Evolutionary conservation across 92 coral and sea anemone species (phyloP).

Genomic region (Epizoanthus ramosus): DNA sequence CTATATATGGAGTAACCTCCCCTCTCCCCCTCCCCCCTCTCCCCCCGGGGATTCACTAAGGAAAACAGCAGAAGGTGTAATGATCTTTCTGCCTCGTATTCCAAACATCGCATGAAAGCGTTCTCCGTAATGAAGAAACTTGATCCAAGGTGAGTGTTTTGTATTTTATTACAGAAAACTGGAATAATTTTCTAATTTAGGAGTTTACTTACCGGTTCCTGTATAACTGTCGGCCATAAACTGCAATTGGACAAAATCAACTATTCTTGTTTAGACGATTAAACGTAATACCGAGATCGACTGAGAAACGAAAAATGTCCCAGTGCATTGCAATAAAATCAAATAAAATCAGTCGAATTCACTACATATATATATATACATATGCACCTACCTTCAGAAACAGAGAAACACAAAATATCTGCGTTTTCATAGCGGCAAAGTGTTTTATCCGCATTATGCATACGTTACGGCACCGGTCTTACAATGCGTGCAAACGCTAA

Average conservation of each 20-base stretch:
- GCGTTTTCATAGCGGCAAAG: neutral
- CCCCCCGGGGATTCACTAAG: no score
- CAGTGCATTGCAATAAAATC: neutral
- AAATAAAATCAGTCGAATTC: neutral
- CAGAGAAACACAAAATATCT: neutral
- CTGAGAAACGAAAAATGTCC: neutral
- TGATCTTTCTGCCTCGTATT: no score
- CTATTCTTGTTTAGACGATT: no score
- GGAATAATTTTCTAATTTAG: neutral
- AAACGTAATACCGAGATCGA: neutral
- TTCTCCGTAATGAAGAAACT: neutral
- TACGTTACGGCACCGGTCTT: neutral
- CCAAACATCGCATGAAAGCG: neutral
- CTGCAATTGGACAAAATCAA: slow-evolving; percentile 6
- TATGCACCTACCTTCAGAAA: neutral
- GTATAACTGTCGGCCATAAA: neutral
- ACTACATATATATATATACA: neutral
- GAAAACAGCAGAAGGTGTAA: no score
- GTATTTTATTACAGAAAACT: neutral
- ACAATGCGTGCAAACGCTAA: neutral
- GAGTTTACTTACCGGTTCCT: neutral
- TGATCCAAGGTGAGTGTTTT: neutral
- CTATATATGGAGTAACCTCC: no score
- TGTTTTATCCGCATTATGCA: neutral
- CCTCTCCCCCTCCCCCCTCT: no score